Evolutionary conservation across 2,797 vertebrate genomes (phyloP).

Genomic region (Propithecus deckenii): DNA sequence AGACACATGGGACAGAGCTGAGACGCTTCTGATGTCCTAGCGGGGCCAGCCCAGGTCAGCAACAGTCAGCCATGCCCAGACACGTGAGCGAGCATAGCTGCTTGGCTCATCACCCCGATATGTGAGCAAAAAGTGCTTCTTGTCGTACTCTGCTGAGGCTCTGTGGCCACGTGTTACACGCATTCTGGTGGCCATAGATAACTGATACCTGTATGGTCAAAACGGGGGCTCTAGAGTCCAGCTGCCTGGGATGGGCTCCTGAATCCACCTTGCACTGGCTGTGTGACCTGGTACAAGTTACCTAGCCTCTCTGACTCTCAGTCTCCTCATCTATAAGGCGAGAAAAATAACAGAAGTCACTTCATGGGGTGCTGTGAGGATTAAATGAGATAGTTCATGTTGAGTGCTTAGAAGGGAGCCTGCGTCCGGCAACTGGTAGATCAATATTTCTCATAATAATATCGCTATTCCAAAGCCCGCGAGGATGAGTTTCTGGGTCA

Average conservation of each 20-base stretch:
- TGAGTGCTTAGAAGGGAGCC: background rate
- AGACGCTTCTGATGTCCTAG: background rate
- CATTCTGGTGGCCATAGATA: background rate
- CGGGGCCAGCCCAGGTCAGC: background rate
- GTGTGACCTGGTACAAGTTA: background rate
- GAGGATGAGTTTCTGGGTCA: background rate
- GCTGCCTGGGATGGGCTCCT: background rate
- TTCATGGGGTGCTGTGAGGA: background rate
- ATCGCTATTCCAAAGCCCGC: background rate
- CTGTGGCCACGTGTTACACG: background rate
- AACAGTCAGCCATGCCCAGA: background rate
- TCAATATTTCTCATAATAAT: background rate
- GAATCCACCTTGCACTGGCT: background rate
- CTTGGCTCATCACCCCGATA: background rate
- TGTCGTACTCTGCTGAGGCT: background rate
- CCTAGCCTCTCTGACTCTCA: background rate
- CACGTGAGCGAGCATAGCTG: background rate
- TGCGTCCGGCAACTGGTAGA: background rate
- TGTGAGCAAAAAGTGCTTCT: background rate
- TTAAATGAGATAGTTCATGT: background rate
- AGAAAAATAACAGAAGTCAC: background rate
- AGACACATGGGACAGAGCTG: background rate
- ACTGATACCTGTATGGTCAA: rapidly evolving
- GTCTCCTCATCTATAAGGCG: background rate
- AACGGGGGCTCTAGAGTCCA: background rate